Evolutionary conservation across 1,140 invertebrate genomes (phyloP), one percentile per base, ranked within the genome.

Genomic region (Cotesia chilonis): DNA sequence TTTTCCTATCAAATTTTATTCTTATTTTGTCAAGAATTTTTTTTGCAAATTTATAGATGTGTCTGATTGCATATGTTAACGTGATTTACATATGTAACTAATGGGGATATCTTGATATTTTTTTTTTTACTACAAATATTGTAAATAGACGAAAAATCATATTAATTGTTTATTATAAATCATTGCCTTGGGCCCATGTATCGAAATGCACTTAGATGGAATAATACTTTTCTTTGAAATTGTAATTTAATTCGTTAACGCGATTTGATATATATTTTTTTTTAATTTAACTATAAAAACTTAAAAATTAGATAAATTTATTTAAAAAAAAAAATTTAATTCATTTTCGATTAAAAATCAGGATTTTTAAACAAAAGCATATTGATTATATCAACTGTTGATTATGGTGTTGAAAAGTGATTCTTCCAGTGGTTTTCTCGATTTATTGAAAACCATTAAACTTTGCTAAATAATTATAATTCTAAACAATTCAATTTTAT

Each of bases 111-210:
- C 10, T 47, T 47, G 6, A 9, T 47, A 6, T 47, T 47, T 47
- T 47, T 10, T 41, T n/a, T 61, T 61, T 20, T 61, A 41, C 36
- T 65, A 28, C 6, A 38, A 65, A 65, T 65, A 38, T 10, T 65
- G 63, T 65, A 65, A 65, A 65, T 65, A 41, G 63, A 65, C 37
- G 37, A n/a, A 37, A 35, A 65, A 65, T 17, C 35, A 37, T 65
- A 36, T 4, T 14, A 10, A 28, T 61, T 7, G n/a, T 14, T 20
- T 17, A 20, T 20, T 57, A 6, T 57, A 57, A 57, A 47, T 47
- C 10, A 47, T 9, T 47, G 41, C 41, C 41, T 47, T 47, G 41
- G 41, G 41, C 41, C 41, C 41, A 47, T 47, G 6, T 47, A 47
- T 47, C 12, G 17, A 57, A 57, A 57, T 57, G 5, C 41, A 47